Base-by-base conservation (phyloP, 2,888 invertebrate genomes). In the Sinopyrophorus schimmeli region DNA sequence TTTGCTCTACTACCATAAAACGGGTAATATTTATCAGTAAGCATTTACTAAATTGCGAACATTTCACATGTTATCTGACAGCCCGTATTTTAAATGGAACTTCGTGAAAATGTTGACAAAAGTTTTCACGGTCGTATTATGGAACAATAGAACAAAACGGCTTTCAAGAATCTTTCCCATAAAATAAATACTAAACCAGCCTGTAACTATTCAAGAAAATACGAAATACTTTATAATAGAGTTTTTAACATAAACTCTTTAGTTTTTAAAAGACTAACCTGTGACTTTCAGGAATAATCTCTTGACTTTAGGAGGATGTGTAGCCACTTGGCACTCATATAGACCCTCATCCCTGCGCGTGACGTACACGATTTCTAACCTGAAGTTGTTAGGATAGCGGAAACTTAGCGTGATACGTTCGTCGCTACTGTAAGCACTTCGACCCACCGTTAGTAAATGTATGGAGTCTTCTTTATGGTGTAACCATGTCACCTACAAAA, bases 291-390 rank as follows among this genome's bases (percentile, higher is more conserved):
- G 76, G 63, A 76, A 77, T 64, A 80, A 78, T 64, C 76, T 76
- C 66, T 80, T 79, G 52, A 80, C 79, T 67, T 80, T 73, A 10
- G 80, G 79, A 20, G 82, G 82, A 69, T 81, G 81, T 15, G 82
- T 82, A 35, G 81, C 79, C 47, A 83, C 78, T 72, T 83, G 82
- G 67, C 83, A 83, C 67, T 82, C 80, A 70, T 83, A 83, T 35
- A 80, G 71, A 6, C 82, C 82, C 54, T 80, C 80, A 65, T 83
- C 83, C 47, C 78, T 72, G 47, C 77, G 74, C 28, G 77, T 77
- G 51, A 81, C 79, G 64, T 77, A 79, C 51, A 76, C 74, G 58
- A 83, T 82, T 67, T 79, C 78, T 55, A 83, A 72, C 57, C 82
- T 74, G 79, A 81, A 83, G 71, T 83, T 81, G 68, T 79, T 79